phyloP scores from a whole-genome alignment of 2,888 invertebrate genomes.

The Tachina fera region DNA sequence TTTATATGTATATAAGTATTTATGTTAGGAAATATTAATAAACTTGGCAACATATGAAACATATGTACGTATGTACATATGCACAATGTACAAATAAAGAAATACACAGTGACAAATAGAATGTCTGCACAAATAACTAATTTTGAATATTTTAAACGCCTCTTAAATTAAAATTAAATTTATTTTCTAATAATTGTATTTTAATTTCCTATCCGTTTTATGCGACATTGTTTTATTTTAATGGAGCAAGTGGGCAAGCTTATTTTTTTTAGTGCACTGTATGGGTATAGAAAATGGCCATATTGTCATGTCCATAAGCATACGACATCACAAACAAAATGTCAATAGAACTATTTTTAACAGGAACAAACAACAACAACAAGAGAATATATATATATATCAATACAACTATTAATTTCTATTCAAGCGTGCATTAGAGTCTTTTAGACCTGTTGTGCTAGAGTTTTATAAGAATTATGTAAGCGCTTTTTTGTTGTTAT shows the following conservation, averaged over 20 bases:
- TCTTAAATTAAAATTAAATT: no score
- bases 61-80: no score
- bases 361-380: constrained; percentile 31
- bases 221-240: neutral
- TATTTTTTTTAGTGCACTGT: neutral
- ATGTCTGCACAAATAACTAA: no score
- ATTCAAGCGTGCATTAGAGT: constrained; percentile 25
- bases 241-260: neutral
- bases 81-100: no score
- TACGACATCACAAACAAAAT: constrained; percentile 47
- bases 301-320: constrained; percentile 16
- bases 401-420: constrained; percentile 12
- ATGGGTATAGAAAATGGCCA: neutral
- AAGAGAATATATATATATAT: neutral
- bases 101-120: no score
- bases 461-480: constrained; percentile 8
- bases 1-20: neutral
- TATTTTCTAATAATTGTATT: no score
- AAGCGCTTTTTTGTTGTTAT: constrained; percentile 36
- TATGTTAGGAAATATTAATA: neutral
- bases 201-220: neutral
- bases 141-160: no score
- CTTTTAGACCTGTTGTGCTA: constrained; percentile 21
- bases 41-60: neutral
- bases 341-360: constrained; percentile 64